A percentile compares a stretch with the other conserved stretches of the same genome.
These are phyloP conservation scores for Strongylocentrotus purpuratus DNA, from an alignment of 35 echinoderm and acorn worm genomes.

Conservation along the genomic window DNA sequence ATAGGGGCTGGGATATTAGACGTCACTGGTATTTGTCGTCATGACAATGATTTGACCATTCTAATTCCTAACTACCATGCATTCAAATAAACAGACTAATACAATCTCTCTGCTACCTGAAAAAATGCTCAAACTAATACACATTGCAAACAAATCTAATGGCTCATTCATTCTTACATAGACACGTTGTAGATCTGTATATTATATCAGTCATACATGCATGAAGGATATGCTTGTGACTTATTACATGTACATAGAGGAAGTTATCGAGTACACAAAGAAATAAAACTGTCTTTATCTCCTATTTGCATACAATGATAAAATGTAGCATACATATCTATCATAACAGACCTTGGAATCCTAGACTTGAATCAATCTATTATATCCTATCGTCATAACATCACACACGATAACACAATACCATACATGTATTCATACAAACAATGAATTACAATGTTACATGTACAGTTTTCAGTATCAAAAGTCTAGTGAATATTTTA, in stretches of 20 bases:
- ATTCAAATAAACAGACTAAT: neutral
- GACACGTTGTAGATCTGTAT: neutral
- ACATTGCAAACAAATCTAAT: neutral
- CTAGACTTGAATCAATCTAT: neutral
- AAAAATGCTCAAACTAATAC: neutral
- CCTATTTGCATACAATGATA: constrained; percentile 41
- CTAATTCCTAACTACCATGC: neutral
- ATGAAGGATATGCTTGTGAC: neutral
- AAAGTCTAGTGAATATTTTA: too few species aligned
- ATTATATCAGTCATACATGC: neutral
- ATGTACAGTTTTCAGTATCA: neutral
- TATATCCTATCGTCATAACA: neutral
- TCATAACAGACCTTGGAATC: neutral
- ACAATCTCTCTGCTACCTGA: neutral
- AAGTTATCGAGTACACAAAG: constrained; percentile 18
- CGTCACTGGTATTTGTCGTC: too few species aligned
- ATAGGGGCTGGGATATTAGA: too few species aligned
- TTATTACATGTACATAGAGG: neutral
- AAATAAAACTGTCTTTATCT: constrained; percentile 14
- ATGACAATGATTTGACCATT: neutral
- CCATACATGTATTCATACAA: neutral
- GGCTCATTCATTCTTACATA: neutral
- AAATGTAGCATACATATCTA: neutral
- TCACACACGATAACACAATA: neutral
- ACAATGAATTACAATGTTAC: neutral